A percentile compares a stretch with the other conserved stretches of the same genome.
Conservation (phyloP, 2,888 invertebrate species). For the Tupiocoris notatus region DNA sequence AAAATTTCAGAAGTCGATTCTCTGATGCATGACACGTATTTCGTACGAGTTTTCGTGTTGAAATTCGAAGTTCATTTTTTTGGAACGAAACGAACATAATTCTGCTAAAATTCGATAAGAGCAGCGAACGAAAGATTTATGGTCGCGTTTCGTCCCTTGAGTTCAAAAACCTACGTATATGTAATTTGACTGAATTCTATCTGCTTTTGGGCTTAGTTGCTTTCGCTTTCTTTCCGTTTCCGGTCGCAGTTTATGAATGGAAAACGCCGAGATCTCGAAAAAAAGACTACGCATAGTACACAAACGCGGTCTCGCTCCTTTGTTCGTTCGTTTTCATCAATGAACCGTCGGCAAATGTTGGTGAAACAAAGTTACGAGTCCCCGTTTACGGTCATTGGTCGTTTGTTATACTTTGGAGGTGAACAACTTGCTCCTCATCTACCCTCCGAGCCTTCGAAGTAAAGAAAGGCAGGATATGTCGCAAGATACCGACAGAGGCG, state of each 20-base stretch:
- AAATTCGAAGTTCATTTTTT: too few relatives aligned
- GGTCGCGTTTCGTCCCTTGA: too few relatives aligned
- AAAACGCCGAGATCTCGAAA: background rate
- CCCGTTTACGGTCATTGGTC: background rate
- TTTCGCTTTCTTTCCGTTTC: background rate
- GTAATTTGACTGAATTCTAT: too few relatives aligned
- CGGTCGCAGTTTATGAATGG: background rate
- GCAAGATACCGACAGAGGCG: conserved; percentile 1
- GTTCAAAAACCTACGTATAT: too few relatives aligned
- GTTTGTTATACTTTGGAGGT: background rate
- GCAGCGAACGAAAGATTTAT: too few relatives aligned
- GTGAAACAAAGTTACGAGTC: background rate
- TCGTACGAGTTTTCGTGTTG: too few relatives aligned
- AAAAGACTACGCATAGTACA: background rate
- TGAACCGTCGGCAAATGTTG: background rate
- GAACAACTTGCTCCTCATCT: background rate
- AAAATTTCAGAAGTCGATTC: too few relatives aligned
- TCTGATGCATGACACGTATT: too few relatives aligned
- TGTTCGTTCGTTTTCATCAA: background rate
- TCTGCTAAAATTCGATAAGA: too few relatives aligned
- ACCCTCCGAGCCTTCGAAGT: background rate
- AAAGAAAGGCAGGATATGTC: conserved; percentile 33
- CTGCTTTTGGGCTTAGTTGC: too few relatives aligned
- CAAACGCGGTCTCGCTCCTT: background rate
- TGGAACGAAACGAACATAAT: too few relatives aligned